A percentile compares a stretch with the other conserved stretches of the same genome.
phyloP scores from a whole-genome alignment of 1,140 invertebrate genomes.

The Sarcophaga bullata region DNA sequence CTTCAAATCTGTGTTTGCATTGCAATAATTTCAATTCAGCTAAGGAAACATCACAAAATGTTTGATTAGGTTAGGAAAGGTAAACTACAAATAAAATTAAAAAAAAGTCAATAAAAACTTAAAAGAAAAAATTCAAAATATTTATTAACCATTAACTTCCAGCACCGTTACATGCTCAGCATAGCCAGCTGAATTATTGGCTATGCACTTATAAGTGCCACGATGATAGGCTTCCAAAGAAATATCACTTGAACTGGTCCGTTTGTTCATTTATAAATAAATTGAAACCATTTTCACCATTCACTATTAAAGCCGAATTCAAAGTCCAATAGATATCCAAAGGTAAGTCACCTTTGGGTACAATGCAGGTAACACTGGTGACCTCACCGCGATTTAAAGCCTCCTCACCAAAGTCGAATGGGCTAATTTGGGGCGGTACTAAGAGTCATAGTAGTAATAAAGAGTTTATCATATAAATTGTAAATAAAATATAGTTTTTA shows the following conservation, averaged over 20 bases:
- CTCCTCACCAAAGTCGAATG: slow-evolving; percentile 69
- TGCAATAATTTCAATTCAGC: slow-evolving; percentile 46
- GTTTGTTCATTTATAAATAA: slow-evolving; percentile 68
- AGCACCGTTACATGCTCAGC: slow-evolving; percentile 70
- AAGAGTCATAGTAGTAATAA: slow-evolving; percentile 29
- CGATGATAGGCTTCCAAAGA: slow-evolving; percentile 73
- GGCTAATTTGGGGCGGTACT: slow-evolving; percentile 67
- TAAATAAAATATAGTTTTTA: not conserved
- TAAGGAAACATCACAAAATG: slow-evolving; percentile 68
- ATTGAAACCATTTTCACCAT: slow-evolving; percentile 64
- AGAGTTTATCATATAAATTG: slow-evolving; percentile 49
- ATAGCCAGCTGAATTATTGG: slow-evolving; percentile 73
- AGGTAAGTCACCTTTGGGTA: slow-evolving; percentile 71
- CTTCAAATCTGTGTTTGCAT: too few relatives aligned
- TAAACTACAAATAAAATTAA: slow-evolving; percentile 38
- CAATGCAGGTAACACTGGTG: slow-evolving; percentile 68
- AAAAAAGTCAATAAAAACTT: slow-evolving; percentile 50
- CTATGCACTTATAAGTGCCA: slow-evolving; percentile 77
- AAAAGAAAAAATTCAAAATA: slow-evolving; percentile 64
- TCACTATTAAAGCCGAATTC: slow-evolving; percentile 70
- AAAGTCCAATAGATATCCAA: slow-evolving; percentile 70
- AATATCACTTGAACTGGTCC: slow-evolving; percentile 73
- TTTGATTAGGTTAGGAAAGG: slow-evolving; percentile 67
- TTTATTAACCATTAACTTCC: slow-evolving; percentile 71
- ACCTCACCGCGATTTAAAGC: slow-evolving; percentile 73